Conservation (phyloP, 2,113 vertebrate species). For the Rhegmatorhina hoffmannsi region DNA sequence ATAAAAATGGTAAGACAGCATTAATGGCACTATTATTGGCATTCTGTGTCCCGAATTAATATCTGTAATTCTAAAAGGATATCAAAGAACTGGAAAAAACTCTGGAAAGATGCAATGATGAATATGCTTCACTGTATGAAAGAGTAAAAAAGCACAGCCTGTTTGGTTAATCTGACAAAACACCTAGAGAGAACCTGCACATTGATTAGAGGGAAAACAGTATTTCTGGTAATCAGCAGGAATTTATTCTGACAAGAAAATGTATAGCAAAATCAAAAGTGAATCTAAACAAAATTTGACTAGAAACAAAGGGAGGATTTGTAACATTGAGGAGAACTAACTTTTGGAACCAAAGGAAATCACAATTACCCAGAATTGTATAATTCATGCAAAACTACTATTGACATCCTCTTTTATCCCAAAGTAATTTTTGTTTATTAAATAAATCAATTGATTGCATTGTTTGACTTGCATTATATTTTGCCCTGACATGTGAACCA, state of each 20-base stretch:
- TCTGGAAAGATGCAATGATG: not conserved
- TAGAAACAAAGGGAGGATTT: not conserved
- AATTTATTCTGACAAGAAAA: not conserved
- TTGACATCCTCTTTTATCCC: not conserved
- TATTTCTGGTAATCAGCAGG: not conserved
- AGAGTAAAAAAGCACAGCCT: not conserved
- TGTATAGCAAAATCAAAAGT: not conserved
- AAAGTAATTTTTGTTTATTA: not conserved
- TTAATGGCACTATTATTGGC: slow-evolving; percentile 12
- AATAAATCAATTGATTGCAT: not conserved
- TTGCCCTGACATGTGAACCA: not conserved
- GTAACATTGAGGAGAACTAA: not conserved
- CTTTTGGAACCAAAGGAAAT: not conserved
- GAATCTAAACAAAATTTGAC: not conserved
- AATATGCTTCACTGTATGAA: not conserved
- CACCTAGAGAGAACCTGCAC: not conserved
- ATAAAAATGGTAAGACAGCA: not conserved
- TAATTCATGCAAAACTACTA: not conserved
- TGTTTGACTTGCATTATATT: not conserved
- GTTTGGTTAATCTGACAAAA: not conserved
- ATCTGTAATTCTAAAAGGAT: not conserved
- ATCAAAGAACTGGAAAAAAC: not conserved
- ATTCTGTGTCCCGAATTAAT: slow-evolving; percentile 10
- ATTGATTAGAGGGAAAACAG: not conserved
- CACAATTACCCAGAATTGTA: not conserved